Base-by-base conservation (phyloP, 2,113 vertebrate species). In the Pangasianodon gigas region DNA sequence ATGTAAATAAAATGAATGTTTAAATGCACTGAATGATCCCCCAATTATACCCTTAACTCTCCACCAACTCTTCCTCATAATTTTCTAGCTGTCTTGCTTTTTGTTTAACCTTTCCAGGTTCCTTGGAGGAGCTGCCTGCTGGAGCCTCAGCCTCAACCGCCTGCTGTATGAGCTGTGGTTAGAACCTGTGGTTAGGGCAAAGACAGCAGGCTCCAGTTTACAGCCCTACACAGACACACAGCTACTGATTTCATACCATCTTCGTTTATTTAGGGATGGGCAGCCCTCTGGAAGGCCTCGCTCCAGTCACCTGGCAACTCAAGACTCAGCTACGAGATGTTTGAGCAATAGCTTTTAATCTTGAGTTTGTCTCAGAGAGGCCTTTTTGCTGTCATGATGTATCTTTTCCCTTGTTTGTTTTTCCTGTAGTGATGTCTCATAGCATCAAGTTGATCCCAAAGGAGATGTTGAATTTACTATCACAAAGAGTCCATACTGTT, bases 251-350 rank as follows among this genome's bases (percentile, higher is more conserved):
- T 89, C 65, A 91, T 71, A 84, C 88, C 54, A 80, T 60, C 89
- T 88, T 79, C 24, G 56, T 90, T 92, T 88, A 89, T 90, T 91
- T 89, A 92, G 83, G 88, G 91, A 90, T 89, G 75, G 87, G 83
- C 87, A 84, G 89, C 85, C 89, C 83, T 89, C 87, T 87, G 80
- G 75, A 83, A 67, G 69, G 88, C 88, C 88, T 91, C 58, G n/a
- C 56, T 89, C 82, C 79, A 51, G 90, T 91, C 84, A 86, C 85
- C 77, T 88, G 62, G 84, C 90, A 90, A 90, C 90, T 84, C 24
- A 86, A 88, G 86, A 87, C 83, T 87, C 21, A 65, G 80, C 80
- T 88, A 80, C 51, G 29, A 41, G 29, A 87, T 87, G 77, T 91
- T 86, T 84, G 80, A 86, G 58, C 82, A 46, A 83, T 71, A 79